These are phyloP conservation scores for Gibbula magus DNA, from an alignment of 2,888 invertebrate genomes.

Conservation along the genomic window DNA sequence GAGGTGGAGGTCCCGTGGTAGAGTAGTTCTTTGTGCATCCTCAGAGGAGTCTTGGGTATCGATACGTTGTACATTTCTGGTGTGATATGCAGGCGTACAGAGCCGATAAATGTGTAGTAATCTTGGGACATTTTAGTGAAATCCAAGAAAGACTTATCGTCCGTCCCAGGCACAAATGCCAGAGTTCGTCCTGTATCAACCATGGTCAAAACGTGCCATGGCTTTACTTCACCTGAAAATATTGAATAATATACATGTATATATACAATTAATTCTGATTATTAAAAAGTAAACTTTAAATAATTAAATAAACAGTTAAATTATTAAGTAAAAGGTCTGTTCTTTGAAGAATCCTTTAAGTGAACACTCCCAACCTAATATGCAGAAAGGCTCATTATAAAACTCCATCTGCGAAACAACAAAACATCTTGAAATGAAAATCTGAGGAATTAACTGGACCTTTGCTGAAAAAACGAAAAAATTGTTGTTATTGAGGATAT, in stretches of 20 bases:
- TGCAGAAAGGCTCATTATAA: too few species aligned
- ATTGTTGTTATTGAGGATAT: too few species aligned
- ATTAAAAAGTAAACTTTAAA: background rate
- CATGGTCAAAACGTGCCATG: slow-evolving; percentile 24
- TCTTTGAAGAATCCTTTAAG: too few species aligned
- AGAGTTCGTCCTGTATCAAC: slow-evolving; percentile 31
- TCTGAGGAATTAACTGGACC: too few species aligned
- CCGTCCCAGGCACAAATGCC: slow-evolving; percentile 20
- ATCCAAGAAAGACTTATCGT: slow-evolving; percentile 25
- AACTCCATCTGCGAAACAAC: too few species aligned
- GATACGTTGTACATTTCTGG: slow-evolving; percentile 24
- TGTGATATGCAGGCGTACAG: slow-evolving; percentile 18
- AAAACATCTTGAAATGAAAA: too few species aligned
- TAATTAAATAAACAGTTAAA: background rate
- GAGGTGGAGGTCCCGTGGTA: slow-evolving; percentile 30
- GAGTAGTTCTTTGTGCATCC: slow-evolving; percentile 22
- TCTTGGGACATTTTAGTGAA: slow-evolving; percentile 9
- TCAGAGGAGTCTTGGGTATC: slow-evolving; percentile 27
- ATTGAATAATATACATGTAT: background rate
- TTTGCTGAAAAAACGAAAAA: too few species aligned
- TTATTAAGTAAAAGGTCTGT: too few species aligned
- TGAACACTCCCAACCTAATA: too few species aligned
- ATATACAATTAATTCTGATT: background rate
- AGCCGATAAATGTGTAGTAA: slow-evolving; percentile 30
- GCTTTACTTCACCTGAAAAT: slow-evolving; percentile 11